Percentiles rank a stretch among this genome's conserved stretches.
Conservation (phyloP, 2,888 invertebrate genomes). For the Patella pellucida region DNA sequence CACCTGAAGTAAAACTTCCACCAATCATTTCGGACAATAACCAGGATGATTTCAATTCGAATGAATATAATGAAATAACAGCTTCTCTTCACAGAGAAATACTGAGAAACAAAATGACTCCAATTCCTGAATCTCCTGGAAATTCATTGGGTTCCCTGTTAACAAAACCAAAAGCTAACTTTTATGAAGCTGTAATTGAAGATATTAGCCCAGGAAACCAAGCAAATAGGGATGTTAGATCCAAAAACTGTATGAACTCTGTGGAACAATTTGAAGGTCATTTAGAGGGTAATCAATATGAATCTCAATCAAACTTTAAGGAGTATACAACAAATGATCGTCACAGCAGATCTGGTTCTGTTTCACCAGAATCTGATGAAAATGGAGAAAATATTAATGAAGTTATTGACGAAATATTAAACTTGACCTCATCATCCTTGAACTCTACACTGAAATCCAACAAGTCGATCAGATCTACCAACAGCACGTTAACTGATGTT, state of each 20-base stretch:
- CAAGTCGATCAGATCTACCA: constrained; percentile 36
- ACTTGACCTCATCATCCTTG: constrained; percentile 45
- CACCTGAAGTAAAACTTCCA: constrained; percentile 11
- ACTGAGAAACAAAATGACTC: constrained; percentile 49
- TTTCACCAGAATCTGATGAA: constrained; percentile 27
- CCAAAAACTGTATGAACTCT: neutral
- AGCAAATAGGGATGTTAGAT: neutral
- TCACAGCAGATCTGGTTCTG: neutral
- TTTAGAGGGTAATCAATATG: neutral
- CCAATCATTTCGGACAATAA: constrained; percentile 14
- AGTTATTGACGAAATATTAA: constrained; percentile 66
- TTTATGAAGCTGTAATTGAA: constrained; percentile 46
- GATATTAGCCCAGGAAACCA: constrained; percentile 28
- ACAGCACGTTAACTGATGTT: constrained; percentile 55
- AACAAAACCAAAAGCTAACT: constrained; percentile 21
- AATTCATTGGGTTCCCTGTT: constrained; percentile 44
- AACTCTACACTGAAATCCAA: constrained; percentile 46
- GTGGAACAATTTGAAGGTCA: too few species aligned
- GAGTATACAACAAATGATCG: neutral
- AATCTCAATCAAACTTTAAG: neutral
- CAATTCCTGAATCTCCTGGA: constrained; percentile 57
- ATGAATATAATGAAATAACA: constrained; percentile 19
- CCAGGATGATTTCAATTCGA: constrained; percentile 16
- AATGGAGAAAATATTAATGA: constrained; percentile 55
- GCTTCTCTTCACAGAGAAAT: constrained; percentile 44